A percentile compares a stretch with the other conserved stretches of the same genome.
Evolutionary conservation across 2,888 invertebrate species (phyloP).

Genomic region (Bombyx huttoni): DNA sequence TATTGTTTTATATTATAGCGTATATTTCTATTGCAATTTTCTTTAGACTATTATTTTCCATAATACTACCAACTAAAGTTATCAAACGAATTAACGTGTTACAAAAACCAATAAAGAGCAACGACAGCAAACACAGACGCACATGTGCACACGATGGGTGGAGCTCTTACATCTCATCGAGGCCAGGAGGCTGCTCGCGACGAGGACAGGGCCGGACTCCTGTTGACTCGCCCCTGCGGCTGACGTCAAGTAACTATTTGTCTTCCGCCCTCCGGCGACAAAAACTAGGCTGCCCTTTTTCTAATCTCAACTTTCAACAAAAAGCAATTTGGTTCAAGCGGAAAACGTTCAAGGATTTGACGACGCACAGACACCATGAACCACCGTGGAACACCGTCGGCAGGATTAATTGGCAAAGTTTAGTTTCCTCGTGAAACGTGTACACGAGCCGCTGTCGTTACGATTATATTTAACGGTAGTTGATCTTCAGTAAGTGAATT

Average conservation of each 20-base stretch:
- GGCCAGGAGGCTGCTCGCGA: constrained; percentile 6
- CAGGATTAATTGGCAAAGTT: constrained; percentile 23
- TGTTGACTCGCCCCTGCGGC: constrained; percentile 14
- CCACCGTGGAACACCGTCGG: constrained; percentile 12
- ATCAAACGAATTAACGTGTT: no score
- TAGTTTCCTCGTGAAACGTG: constrained; percentile 5
- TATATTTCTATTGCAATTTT: no score
- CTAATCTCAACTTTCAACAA: constrained; percentile 18
- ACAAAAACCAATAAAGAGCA: no score
- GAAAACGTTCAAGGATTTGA: constrained; percentile 14
- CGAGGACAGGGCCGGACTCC: not conserved
- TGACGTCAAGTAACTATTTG: constrained; percentile 25
- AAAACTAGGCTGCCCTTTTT: constrained; percentile 23
- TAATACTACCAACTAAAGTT: no score
- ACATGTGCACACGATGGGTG: not conserved
- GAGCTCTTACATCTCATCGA: not conserved
- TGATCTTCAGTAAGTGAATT: constrained; percentile 1
- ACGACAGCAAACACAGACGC: no score
- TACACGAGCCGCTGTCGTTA: constrained; percentile 2
- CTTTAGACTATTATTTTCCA: no score
- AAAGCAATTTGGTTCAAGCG: constrained; percentile 15
- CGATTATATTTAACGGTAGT: constrained; percentile 10
- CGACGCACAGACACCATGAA: constrained; percentile 6
- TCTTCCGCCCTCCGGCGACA: constrained; percentile 18
- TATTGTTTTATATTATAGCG: no score